Evolutionary conservation across 1,140 invertebrate genomes (phyloP).

Genomic region (Drosophila punjabiensis): DNA sequence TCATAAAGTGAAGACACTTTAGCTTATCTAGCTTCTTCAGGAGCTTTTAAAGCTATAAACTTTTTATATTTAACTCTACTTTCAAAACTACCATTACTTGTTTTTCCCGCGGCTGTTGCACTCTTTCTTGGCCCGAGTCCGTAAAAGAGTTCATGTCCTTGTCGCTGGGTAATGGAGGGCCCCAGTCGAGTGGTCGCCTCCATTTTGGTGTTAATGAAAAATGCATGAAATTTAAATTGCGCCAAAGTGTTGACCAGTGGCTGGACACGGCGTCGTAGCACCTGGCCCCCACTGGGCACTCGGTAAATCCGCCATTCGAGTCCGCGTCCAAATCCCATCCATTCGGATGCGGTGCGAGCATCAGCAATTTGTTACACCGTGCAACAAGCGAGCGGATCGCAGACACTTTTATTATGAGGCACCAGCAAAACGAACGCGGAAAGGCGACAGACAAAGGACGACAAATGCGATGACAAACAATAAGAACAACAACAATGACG

Average conservation of each 20-base stretch:
- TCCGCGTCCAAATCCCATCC: slow-evolving; percentile 16
- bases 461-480: slow-evolving; percentile 60
- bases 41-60: background rate
- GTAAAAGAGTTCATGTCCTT: slow-evolving; percentile 35
- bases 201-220: slow-evolving; percentile 75
- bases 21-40: background rate
- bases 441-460: slow-evolving; percentile 31
- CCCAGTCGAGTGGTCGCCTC: slow-evolving; percentile 52
- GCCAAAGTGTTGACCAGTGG: slow-evolving; percentile 71
- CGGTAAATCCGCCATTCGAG: background rate
- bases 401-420: slow-evolving; percentile 70
- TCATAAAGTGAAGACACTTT: background rate
- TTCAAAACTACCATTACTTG: background rate
- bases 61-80: background rate
- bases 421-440: slow-evolving; percentile 8
- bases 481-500: slow-evolving; percentile 52
- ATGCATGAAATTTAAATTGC: slow-evolving; percentile 83
- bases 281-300: slow-evolving; percentile 1
- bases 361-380: slow-evolving; percentile 46
- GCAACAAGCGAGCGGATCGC: slow-evolving; percentile 58
- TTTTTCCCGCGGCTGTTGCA: slow-evolving; percentile 18
- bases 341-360: slow-evolving; percentile 26
- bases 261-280: slow-evolving; percentile 9
- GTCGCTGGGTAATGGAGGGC: slow-evolving; percentile 36
- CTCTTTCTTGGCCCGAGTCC: slow-evolving; percentile 9